Evolutionary conservation across 2,113 vertebrate species (phyloP).

Genomic region (Pyxicephalus adspersus): DNA sequence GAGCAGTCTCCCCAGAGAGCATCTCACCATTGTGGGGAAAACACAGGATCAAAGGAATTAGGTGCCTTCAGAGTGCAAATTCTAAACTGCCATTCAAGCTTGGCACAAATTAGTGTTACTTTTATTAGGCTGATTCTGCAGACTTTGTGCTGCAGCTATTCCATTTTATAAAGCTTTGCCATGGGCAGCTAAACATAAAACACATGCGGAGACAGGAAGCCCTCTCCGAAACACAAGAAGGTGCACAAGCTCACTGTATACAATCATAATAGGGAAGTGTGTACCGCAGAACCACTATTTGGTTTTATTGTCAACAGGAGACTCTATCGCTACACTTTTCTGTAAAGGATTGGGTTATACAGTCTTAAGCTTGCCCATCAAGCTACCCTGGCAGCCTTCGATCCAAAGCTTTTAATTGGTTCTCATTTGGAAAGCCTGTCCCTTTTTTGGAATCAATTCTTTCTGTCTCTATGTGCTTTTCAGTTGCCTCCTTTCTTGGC

Average conservation of each 20-base stretch:
- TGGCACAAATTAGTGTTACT: constrained; percentile 50
- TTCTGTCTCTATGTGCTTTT: no score
- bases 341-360: no score
- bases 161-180: constrained; percentile 29
- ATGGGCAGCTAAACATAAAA: constrained; percentile 35
- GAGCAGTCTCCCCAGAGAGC: constrained; percentile 30
- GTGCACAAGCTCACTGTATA: constrained; percentile 5
- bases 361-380: no score
- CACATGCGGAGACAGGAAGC: constrained; percentile 43
- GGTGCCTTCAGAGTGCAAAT: constrained; percentile 49
- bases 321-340: no score
- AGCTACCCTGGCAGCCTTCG: no score
- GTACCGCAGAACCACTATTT: no score
- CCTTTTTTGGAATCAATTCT: no score
- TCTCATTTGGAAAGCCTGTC: no score
- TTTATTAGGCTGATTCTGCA: constrained; percentile 47
- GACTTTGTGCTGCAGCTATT: constrained; percentile 29
- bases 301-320: no score
- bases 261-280: background rate
- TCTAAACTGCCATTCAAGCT: constrained; percentile 53
- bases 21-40: constrained; percentile 35
- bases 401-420: no score
- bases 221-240: constrained; percentile 33
- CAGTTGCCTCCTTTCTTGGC: no score
- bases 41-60: constrained; percentile 55